Base-by-base conservation (phyloP, 1,140 invertebrate genomes). In the Panulirus ornatus region DNA sequence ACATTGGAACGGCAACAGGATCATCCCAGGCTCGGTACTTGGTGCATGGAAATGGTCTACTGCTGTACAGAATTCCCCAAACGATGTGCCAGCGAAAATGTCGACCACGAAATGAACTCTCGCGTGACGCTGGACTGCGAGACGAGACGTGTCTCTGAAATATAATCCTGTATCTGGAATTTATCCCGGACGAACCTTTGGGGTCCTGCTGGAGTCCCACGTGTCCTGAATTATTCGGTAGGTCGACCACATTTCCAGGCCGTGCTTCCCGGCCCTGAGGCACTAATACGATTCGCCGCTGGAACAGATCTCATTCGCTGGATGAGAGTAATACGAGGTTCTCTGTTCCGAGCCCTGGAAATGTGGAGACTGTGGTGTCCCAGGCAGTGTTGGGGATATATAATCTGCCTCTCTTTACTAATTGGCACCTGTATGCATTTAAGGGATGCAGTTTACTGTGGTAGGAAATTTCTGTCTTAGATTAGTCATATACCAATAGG, bases 241-340 rank as follows among this genome's bases (percentile, higher is more conserved):
- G 78, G 78, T 81, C 78, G 78, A 81, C 78, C 78, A 81, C 38
- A 81, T 81, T 81, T 81, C 47, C 30, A 51, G 78, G 11, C 47
- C 47, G 34, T 1, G 78, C 78, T 81, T 58, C 54, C 78, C 54
- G 78, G 51, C 78, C 78, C 78, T 9, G 78, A 81, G 78, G 51
- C 78, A 38, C 78, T 58, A 81, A 81, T 38, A 81, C 78, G 78
- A 79, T 54, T 51, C 76, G 11, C 76, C 73, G 73, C 73, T 76
- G 73, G 76, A 58, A 81, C 51, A 58, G 78, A 81, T 81, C 78
- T 81, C 78, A 81, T 81, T 81, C 30, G 11, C 47, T 22, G 47
- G 47, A 34, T 58, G 27, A 58, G 78, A 34, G 47, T 81, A 81
- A 81, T 81, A 81, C 47, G 47, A 36, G 47, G 78, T 36, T 36